A percentile compares a stretch with the other conserved stretches of the same genome.
Evolutionary conservation across 1,140 invertebrate genomes (phyloP).

Genomic region (Neoseiulus cucumeris): DNA sequence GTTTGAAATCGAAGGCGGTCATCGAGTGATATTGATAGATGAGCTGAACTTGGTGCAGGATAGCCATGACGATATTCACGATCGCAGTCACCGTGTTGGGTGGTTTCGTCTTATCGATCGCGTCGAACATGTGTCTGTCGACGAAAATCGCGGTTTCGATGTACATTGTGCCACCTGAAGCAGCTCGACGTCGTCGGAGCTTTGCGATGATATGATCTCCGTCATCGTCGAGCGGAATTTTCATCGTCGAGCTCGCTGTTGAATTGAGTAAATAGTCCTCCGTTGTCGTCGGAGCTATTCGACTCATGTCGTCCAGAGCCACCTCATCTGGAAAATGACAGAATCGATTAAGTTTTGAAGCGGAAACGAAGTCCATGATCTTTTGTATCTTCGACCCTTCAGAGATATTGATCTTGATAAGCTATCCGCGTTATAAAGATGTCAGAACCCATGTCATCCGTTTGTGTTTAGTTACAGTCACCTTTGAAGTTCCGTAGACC

Average conservation of each 20-base stretch:
- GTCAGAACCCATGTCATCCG: too few relatives aligned
- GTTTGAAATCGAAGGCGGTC: slow-evolving; percentile 18
- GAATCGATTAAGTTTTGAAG: too few relatives aligned
- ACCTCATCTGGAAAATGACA: background rate
- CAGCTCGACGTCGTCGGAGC: background rate
- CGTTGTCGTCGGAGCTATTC: background rate
- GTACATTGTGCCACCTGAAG: slow-evolving; percentile 11
- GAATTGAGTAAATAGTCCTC: background rate
- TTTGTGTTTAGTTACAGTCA: background rate
- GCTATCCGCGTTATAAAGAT: too few relatives aligned
- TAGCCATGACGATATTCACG: slow-evolving; percentile 22
- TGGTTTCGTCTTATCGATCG: slow-evolving; percentile 13
- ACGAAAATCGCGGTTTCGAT: slow-evolving; percentile 26
- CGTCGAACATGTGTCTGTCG: slow-evolving; percentile 17
- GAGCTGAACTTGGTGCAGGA: slow-evolving; percentile 21
- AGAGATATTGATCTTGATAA: too few relatives aligned
- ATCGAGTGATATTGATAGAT: slow-evolving; percentile 21
- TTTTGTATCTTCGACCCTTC: too few relatives aligned
- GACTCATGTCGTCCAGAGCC: background rate
- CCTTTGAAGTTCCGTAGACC: background rate
- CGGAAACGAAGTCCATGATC: too few relatives aligned
- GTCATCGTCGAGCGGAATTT: background rate
- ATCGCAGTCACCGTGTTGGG: slow-evolving; percentile 17
- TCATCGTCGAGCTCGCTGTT: background rate
- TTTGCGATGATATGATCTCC: background rate